These are phyloP conservation scores for Chlorospingus flavigularis DNA, from an alignment of 2,797 vertebrate genomes.

Conservation along the genomic window DNA sequence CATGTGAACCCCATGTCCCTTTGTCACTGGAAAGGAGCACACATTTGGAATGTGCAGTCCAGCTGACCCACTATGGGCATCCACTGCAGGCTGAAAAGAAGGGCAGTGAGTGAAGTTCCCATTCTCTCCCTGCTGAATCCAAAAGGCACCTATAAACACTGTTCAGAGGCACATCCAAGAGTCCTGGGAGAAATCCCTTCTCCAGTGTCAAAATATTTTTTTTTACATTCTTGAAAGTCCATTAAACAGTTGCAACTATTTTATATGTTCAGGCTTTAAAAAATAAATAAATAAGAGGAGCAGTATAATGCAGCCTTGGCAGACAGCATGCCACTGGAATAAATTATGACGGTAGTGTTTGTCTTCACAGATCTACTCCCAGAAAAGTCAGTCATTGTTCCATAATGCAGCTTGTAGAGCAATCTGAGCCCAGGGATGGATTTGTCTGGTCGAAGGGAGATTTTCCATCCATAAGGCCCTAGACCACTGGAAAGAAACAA, in stretches of 20 bases:
- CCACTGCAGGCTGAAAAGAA: not conserved
- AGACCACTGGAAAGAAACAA: not conserved
- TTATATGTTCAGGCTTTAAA: not conserved
- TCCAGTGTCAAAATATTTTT: not conserved
- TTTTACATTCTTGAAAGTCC: not conserved
- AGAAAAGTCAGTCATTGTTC: not conserved
- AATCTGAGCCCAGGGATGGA: not conserved
- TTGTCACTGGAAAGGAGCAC: slow-evolving; percentile 1
- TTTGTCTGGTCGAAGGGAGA: not conserved
- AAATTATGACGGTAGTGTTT: not conserved
- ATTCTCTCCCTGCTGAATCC: not conserved
- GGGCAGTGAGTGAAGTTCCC: not conserved
- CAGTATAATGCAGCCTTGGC: not conserved
- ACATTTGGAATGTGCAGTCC: not conserved
- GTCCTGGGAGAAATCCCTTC: not conserved
- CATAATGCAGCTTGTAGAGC: not conserved
- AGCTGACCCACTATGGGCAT: not conserved
- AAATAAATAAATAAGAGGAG: not conserved
- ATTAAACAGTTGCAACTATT: not conserved
- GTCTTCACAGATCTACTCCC: not conserved
- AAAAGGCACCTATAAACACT: not conserved
- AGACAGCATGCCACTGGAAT: not conserved
- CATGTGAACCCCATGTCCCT: not conserved
- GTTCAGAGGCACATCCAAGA: not conserved
- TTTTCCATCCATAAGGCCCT: not conserved